Evolutionary conservation across 2,888 invertebrate species (phyloP).

Genomic region (Trachelus tabidus): DNA sequence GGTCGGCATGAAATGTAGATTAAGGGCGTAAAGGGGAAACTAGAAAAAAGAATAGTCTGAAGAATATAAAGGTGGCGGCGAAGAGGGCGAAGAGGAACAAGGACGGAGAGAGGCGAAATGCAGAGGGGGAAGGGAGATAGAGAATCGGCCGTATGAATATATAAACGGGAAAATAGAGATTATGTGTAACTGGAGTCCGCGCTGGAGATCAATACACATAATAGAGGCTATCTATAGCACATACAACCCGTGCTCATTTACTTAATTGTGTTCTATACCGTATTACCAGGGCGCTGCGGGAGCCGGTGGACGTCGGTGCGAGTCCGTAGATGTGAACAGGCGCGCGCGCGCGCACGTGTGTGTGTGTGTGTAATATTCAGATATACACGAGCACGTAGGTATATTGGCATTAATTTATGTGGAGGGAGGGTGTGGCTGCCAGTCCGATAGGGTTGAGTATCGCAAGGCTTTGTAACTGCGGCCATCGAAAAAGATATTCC

Average conservation of each 20-base stretch:
- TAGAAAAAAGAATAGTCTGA: no score
- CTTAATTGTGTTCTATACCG: slow-evolving; percentile 65
- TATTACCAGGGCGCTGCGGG: slow-evolving; percentile 42
- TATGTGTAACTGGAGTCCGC: slow-evolving; percentile 62
- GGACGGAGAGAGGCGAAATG: slow-evolving; percentile 19
- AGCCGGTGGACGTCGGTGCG: slow-evolving; percentile 36
- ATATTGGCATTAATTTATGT: slow-evolving; percentile 58
- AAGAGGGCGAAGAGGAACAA: slow-evolving; percentile 16
- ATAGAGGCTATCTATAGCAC: slow-evolving; percentile 64
- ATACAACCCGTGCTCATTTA: slow-evolving; percentile 65
- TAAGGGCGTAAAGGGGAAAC: no score
- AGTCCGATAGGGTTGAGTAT: slow-evolving; percentile 50
- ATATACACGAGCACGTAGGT: slow-evolving; percentile 47
- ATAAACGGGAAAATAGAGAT: slow-evolving; percentile 63
- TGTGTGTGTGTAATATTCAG: slow-evolving; percentile 57
- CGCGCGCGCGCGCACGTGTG: slow-evolving; percentile 29
- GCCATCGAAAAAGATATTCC: slow-evolving; percentile 10
- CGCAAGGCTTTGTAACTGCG: slow-evolving; percentile 44
- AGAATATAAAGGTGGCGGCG: slow-evolving; percentile 5
- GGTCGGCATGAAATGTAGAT: no score
- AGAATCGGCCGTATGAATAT: slow-evolving; percentile 46
- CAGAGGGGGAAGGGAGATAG: slow-evolving; percentile 18
- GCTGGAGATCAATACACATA: slow-evolving; percentile 65
- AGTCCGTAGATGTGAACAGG: slow-evolving; percentile 26
- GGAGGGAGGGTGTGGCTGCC: slow-evolving; percentile 29